Percentiles rank a stretch among this genome's conserved stretches.
These are phyloP conservation scores for Falco punctatus DNA, from an alignment of 2,113 vertebrate species.

Conservation along the genomic window DNA sequence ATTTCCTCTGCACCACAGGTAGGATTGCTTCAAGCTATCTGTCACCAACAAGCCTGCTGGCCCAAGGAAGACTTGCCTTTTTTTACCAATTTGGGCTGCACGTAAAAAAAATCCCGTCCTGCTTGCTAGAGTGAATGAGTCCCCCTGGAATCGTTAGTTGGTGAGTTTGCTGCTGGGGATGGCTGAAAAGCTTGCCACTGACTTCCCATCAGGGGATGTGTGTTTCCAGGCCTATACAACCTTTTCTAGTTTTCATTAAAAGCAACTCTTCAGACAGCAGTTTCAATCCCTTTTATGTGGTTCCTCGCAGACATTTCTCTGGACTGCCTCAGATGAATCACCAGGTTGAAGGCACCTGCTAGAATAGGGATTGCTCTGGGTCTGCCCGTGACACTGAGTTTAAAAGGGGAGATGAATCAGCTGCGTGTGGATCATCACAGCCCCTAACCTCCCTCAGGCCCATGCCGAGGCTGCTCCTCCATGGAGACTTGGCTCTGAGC, in stretches of 20 bases:
- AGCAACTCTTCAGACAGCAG: neutral
- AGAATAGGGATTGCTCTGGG: neutral
- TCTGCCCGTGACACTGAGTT: neutral
- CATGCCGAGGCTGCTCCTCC: neutral
- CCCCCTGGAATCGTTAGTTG: rapidly evolving
- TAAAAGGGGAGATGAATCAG: conserved; percentile 12
- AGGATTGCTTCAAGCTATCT: neutral
- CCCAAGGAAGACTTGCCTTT: neutral
- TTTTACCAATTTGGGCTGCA: neutral
- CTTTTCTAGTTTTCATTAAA: neutral
- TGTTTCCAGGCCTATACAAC: neutral
- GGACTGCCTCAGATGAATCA: neutral
- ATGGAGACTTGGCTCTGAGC: neutral
- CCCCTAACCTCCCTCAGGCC: neutral
- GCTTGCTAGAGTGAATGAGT: neutral
- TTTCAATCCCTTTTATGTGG: neutral
- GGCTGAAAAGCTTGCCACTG: neutral
- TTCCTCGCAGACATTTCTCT: neutral
- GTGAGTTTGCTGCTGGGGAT: neutral
- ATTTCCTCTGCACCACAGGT: neutral
- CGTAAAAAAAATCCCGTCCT: neutral
- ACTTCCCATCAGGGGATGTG: neutral
- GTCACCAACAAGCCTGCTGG: neutral
- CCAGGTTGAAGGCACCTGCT: neutral
- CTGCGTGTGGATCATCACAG: neutral